Conservation (phyloP, 2,797 vertebrate genomes). For the Tokudaia tokunoshimensis region DNA sequence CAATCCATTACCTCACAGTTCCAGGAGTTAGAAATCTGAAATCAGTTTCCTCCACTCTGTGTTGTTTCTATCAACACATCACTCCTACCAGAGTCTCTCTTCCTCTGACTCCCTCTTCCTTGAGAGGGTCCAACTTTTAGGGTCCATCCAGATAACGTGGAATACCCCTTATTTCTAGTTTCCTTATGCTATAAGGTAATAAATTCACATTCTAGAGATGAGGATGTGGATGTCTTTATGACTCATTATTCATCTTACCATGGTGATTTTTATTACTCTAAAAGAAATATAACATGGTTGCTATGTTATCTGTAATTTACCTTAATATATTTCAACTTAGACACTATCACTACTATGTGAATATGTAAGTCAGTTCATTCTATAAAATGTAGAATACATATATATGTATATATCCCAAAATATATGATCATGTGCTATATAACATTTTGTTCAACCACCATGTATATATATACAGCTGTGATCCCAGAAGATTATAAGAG, state of each 20-base stretch:
- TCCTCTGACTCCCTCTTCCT: neutral
- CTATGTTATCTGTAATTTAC: slow-evolving; percentile 7
- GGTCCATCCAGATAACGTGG: neutral
- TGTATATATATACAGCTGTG: neutral
- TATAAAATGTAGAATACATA: neutral
- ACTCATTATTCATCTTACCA: neutral
- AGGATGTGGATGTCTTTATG: neutral
- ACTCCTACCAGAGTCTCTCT: neutral
- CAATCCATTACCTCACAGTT: neutral
- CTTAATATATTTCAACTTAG: neutral
- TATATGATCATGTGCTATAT: neutral
- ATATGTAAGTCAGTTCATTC: neutral
- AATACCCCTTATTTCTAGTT: neutral
- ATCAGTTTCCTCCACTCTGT: neutral
- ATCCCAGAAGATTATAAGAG: neutral
- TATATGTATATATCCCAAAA: neutral
- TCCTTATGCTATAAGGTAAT: neutral
- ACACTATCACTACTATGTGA: neutral
- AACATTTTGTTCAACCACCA: neutral
- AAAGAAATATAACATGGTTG: slow-evolving; percentile 9
- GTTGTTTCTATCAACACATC: neutral
- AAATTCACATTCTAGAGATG: neutral
- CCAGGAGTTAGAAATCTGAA: neutral
- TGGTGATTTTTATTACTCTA: neutral
- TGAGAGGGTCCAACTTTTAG: neutral